Percentiles rank a stretch among this genome's conserved stretches.
Conservation (phyloP, 2,113 vertebrate species). For the Mandrillus leucophaeus region DNA sequence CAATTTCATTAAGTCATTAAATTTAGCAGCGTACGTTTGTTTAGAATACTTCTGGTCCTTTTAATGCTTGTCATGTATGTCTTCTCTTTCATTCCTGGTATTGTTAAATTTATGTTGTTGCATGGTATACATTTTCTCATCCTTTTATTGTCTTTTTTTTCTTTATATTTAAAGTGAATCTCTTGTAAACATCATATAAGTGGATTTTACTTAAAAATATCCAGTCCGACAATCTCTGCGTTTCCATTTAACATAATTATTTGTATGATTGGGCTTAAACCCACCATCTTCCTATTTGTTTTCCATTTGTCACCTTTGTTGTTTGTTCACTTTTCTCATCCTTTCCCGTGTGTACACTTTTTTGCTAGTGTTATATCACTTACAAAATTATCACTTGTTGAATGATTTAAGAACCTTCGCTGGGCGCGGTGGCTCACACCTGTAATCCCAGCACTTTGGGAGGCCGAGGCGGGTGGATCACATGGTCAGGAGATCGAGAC, state of each 20-base stretch:
- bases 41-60: not conserved
- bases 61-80: not conserved
- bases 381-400: not conserved
- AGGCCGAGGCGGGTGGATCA: too few relatives aligned
- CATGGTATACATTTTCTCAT: not conserved
- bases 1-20: not conserved
- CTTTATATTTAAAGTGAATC: not conserved
- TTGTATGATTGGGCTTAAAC: not conserved
- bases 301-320: not conserved
- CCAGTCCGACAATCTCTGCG: not conserved
- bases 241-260: not conserved
- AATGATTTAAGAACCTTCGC: not conserved
- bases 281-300: not conserved
- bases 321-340: not conserved
- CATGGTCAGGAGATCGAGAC: too few relatives aligned
- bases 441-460: too few relatives aligned
- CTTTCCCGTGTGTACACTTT: not conserved
- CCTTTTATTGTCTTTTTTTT: not conserved
- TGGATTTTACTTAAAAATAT: not conserved
- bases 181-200: not conserved
- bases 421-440: too few relatives aligned
- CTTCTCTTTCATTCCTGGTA: not conserved
- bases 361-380: too few relatives aligned
- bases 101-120: not conserved
- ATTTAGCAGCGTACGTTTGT: not conserved